Percentiles rank a stretch among this genome's conserved stretches.
Conservation (phyloP, 2,888 invertebrate species). For the Nebria salina region DNA sequence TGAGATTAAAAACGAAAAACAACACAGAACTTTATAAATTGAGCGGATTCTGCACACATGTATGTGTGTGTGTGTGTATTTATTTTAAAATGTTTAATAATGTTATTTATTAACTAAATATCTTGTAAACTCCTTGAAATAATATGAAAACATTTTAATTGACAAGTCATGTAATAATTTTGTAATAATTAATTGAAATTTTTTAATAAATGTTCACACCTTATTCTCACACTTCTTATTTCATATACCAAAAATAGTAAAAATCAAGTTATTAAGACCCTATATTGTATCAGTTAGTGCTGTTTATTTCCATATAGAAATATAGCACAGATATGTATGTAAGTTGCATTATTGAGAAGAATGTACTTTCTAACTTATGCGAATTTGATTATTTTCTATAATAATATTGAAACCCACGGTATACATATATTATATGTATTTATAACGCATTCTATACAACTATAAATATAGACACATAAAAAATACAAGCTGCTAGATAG, state of each 20-base stretch:
- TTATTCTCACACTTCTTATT: no score
- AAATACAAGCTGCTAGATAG: background rate
- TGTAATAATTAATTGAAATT: no score
- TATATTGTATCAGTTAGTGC: background rate
- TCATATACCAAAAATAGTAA: no score
- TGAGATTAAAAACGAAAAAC: constrained; percentile 34
- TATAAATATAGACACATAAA: no score
- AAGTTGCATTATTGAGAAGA: background rate
- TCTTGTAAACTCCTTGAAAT: no score
- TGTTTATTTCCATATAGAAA: background rate
- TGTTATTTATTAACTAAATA: no score
- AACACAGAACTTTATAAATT: constrained; percentile 4
- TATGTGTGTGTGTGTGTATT: background rate
- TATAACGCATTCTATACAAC: background rate
- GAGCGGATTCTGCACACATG: constrained; percentile 9
- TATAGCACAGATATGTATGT: background rate
- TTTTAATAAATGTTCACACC: no score
- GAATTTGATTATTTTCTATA: background rate
- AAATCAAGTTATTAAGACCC: background rate
- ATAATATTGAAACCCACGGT: background rate
- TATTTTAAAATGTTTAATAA: background rate
- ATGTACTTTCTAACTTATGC: background rate
- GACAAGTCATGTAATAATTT: no score
- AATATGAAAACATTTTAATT: no score
- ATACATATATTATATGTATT: background rate